phyloP scores from a whole-genome alignment of 2,888 invertebrate species.

The Caenorhabditis becei region DNA sequence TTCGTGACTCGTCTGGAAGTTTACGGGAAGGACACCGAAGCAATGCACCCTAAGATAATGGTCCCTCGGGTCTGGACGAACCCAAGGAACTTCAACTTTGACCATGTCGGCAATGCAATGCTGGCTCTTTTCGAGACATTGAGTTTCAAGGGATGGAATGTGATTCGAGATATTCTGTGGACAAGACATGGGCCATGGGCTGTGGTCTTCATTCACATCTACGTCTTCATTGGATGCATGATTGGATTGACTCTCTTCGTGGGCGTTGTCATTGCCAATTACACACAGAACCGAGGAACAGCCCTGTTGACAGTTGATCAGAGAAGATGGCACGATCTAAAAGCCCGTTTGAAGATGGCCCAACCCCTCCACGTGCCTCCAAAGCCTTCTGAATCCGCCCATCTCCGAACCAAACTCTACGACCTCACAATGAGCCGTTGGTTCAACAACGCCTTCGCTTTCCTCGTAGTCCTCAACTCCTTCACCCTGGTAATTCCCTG shows the following conservation, averaged over 20 bases:
- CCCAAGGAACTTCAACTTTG: slow-evolving; percentile 98
- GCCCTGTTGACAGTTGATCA: slow-evolving; percentile 98
- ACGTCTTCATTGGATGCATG: slow-evolving; percentile 99
- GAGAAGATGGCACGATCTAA: slow-evolving; percentile 98
- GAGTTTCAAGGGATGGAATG: slow-evolving; percentile 99
- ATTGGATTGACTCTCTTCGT: slow-evolving; percentile 98
- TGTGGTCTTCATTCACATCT: slow-evolving; percentile 98
- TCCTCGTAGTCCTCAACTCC: slow-evolving; percentile 95
- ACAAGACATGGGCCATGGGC: slow-evolving; percentile 90
- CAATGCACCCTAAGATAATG: slow-evolving; percentile 90
- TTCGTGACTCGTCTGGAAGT: slow-evolving; percentile 99
- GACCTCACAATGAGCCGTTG: slow-evolving; percentile 97
- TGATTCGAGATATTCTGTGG: slow-evolving; percentile 97
- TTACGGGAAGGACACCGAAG: slow-evolving; percentile 87
- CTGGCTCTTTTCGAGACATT: slow-evolving; percentile 97
- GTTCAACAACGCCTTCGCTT: slow-evolving; percentile 91
- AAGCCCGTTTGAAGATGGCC: slow-evolving; percentile 97
- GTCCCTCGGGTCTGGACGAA: slow-evolving; percentile 86
- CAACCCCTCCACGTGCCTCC: slow-evolving; percentile 98
- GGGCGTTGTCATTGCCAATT: slow-evolving; percentile 99
- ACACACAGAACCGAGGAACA: slow-evolving; percentile 99
- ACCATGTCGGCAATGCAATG: slow-evolving; percentile 98
- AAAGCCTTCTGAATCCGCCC: slow-evolving; percentile 86
- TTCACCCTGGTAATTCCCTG: slow-evolving; percentile 86
- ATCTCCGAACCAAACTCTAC: slow-evolving; percentile 94